Conservation (phyloP, 2,113 vertebrate species). For the Cephalopterus ornatus region DNA sequence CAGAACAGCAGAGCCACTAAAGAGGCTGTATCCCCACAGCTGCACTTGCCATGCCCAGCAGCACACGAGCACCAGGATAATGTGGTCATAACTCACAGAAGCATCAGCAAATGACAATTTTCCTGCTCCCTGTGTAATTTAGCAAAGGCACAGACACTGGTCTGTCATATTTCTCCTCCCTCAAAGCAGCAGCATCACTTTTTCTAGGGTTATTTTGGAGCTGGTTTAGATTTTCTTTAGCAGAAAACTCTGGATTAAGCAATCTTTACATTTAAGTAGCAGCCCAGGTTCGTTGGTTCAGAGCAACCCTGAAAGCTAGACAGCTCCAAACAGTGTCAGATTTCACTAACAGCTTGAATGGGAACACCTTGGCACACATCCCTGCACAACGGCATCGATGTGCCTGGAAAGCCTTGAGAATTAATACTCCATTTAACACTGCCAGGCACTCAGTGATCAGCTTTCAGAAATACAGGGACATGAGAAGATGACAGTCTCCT, state of each 20-base stretch:
- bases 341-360: neutral
- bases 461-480: neutral
- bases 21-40: neutral
- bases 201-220: neutral
- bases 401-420: neutral
- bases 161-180: neutral
- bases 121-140: neutral
- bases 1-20: neutral
- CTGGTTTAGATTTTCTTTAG: neutral
- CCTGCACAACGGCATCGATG: neutral
- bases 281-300: neutral
- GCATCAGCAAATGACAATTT: neutral
- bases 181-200: neutral
- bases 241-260: neutral
- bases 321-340: neutral
- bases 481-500: rapidly evolving
- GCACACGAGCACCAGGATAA: neutral
- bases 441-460: rapidly evolving
- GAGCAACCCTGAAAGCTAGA: neutral
- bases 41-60: neutral
- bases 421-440: neutral
- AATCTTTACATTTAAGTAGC: neutral
- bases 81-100: neutral
- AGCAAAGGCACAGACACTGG: neutral
- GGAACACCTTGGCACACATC: neutral